phyloP scores from a whole-genome alignment of 2,797 vertebrate genomes.

The Smutsia gigantea region DNA sequence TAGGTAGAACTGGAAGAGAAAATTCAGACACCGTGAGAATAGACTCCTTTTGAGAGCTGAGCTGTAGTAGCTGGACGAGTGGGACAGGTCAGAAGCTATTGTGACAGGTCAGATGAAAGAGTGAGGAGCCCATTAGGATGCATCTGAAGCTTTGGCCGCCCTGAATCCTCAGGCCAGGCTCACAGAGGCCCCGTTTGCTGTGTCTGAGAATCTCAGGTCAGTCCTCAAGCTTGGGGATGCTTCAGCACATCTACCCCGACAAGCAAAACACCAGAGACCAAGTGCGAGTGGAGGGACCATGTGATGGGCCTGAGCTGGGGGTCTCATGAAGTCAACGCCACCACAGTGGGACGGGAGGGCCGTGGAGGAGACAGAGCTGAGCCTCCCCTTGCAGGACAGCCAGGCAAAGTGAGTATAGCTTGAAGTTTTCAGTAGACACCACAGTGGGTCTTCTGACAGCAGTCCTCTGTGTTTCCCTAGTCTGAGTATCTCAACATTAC shows the following conservation, averaged over 20 bases:
- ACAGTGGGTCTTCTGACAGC: rapidly evolving
- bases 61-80: background rate
- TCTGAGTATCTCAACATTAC: too few relatives aligned
- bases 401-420: rapidly evolving
- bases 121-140: too few relatives aligned
- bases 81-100: rapidly evolving
- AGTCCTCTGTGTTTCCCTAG: rapidly evolving
- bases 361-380: background rate
- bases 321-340: background rate
- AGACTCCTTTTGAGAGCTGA: background rate
- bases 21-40: background rate
- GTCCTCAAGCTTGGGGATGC: background rate
- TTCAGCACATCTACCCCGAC: background rate
- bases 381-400: background rate
- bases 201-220: rapidly evolving
- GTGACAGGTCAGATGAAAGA: too few relatives aligned
- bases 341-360: too few relatives aligned
- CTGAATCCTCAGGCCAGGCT: rapidly evolving
- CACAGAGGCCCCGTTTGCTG: rapidly evolving
- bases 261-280: background rate
- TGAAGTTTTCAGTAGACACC: rapidly evolving
- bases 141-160: rapidly evolving
- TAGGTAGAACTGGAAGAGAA: background rate
- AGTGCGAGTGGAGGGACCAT: rapidly evolving
- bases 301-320: too few relatives aligned